These are phyloP conservation scores for Pyrrhura leucotis DNA, from an alignment of 2,797 vertebrate species.

Conservation along the genomic window DNA sequence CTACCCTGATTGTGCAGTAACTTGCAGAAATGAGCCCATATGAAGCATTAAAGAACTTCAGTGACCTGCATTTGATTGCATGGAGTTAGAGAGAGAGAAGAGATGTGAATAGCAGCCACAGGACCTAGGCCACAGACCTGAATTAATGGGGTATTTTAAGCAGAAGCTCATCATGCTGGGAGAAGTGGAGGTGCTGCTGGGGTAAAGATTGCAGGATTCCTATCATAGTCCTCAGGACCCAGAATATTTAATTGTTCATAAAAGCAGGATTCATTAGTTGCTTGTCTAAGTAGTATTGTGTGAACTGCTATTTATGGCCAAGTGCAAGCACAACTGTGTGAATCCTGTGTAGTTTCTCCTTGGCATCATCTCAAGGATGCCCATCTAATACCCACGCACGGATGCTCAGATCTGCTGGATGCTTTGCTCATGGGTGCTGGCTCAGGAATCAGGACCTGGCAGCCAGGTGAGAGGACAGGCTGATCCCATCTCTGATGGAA, in stretches of 20 bases:
- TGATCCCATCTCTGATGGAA: not conserved
- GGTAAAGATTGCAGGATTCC: not conserved
- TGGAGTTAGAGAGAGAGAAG: not conserved
- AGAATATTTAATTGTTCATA: not conserved
- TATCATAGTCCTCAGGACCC: not conserved
- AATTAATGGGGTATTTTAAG: not conserved
- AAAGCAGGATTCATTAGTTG: not conserved
- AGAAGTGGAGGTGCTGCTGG: not conserved
- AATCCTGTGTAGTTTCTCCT: not conserved
- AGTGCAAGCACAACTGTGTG: not conserved
- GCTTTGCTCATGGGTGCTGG: not conserved
- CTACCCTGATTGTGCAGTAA: conserved; percentile 19
- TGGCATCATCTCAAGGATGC: not conserved
- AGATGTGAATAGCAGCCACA: not conserved
- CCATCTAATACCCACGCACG: not conserved
- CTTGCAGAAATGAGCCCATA: conserved; percentile 40
- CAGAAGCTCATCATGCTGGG: not conserved
- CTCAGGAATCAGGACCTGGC: not conserved
- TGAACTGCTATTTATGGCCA: not conserved
- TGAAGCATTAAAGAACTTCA: conserved; percentile 34
- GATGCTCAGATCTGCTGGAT: not conserved
- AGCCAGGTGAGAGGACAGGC: not conserved
- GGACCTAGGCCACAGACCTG: not conserved
- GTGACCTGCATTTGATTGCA: not conserved
- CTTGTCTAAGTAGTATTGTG: not conserved